Evolutionary conservation across 1,140 invertebrate genomes (phyloP).

Genomic region (Drosophila eugracilis): DNA sequence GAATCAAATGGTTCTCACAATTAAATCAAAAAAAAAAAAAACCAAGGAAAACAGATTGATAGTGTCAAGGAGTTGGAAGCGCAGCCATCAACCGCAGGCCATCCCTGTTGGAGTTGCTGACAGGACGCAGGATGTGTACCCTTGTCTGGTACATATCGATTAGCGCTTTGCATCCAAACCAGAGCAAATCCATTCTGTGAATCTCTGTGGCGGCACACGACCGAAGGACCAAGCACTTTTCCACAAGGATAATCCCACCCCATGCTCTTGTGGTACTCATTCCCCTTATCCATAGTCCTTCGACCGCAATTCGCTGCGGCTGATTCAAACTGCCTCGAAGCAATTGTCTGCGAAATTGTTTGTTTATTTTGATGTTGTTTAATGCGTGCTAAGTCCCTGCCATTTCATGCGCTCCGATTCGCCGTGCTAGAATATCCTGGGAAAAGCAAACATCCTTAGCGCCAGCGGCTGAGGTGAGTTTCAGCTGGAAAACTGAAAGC

Average conservation of each 20-base stretch:
- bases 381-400: conserved; percentile 70
- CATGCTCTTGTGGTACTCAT: conserved; percentile 5
- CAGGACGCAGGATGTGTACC: conserved; percentile 33
- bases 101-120: conserved; percentile 12
- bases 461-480: conserved; percentile 46
- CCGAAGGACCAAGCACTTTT: conserved; percentile 47
- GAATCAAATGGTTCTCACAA: conserved; percentile 56
- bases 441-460: conserved; percentile 66
- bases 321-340: conserved; percentile 52
- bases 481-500: conserved; percentile 34
- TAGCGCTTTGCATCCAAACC: conserved; percentile 66
- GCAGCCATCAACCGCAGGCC: conserved; percentile 43
- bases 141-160: conserved; percentile 77
- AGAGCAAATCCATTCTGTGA: conserved; percentile 61
- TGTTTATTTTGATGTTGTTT: conserved; percentile 82
- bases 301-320: conserved; percentile 65
- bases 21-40: conserved; percentile 9
- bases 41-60: conserved; percentile 76
- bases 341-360: conserved; percentile 82
- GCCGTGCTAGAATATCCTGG: conserved; percentile 59
- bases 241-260: conserved; percentile 70
- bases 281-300: conserved; percentile 6
- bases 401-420: conserved; percentile 42
- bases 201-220: conserved; percentile 59
- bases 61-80: conserved; percentile 63